These are phyloP conservation scores for Oncorhynchus nerka DNA, from an alignment of 2,113 vertebrate genomes.

Conservation along the genomic window DNA sequence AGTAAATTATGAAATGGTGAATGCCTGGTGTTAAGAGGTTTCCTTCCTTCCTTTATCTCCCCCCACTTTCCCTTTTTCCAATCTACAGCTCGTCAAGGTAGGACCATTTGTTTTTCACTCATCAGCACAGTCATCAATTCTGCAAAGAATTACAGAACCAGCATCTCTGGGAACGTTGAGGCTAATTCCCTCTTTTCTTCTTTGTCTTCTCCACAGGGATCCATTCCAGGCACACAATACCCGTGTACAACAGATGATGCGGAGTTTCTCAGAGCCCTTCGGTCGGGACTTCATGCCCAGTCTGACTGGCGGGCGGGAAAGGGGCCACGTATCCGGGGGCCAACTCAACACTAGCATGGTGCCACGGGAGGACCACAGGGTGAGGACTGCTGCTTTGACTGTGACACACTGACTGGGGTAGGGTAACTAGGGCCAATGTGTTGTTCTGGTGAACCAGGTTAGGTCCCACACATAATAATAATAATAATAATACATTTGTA, in stretches of 20 bases:
- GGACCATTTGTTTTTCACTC: background rate
- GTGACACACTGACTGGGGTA: background rate
- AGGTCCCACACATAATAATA: too few species aligned
- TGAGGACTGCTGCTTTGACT: slow-evolving; percentile 62
- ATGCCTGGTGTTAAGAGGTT: too few species aligned
- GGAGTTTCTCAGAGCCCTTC: slow-evolving; percentile 82
- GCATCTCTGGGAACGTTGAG: background rate
- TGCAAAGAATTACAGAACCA: background rate
- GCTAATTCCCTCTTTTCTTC: background rate
- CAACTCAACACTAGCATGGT: slow-evolving; percentile 45
- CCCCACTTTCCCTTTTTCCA: background rate
- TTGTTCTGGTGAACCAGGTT: too few species aligned
- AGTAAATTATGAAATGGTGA: too few species aligned
- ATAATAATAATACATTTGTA: too few species aligned
- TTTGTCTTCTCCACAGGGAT: slow-evolving; percentile 73
- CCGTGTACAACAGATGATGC: slow-evolving; percentile 82
- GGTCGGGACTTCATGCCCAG: slow-evolving; percentile 72
- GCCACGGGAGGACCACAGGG: slow-evolving; percentile 66
- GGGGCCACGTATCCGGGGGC: slow-evolving; percentile 31
- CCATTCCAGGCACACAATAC: slow-evolving; percentile 84
- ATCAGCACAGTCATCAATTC: background rate
- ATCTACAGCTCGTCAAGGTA: slow-evolving; percentile 23
- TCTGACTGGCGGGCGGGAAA: slow-evolving; percentile 68
- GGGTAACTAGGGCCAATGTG: too few species aligned
- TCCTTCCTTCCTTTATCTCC: background rate